Percentiles rank a stretch among this genome's conserved stretches.
These are phyloP conservation scores for Andinoacara biseriatus DNA, from an alignment of 2,113 vertebrate genomes.

Conservation along the genomic window DNA sequence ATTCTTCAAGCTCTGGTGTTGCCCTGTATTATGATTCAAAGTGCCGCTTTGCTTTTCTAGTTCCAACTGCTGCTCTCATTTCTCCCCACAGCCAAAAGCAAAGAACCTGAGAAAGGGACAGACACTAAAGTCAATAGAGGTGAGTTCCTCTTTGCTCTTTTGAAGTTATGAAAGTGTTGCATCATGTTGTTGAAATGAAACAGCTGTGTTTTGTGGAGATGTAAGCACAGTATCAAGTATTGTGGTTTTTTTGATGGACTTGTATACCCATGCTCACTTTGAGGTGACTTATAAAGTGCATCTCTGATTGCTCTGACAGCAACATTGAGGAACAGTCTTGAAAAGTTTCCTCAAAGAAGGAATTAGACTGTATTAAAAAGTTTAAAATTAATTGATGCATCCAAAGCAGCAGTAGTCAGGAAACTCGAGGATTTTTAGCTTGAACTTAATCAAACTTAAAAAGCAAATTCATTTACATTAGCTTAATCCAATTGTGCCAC, in stretches of 20 bases:
- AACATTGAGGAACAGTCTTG: background rate
- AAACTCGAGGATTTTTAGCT: background rate
- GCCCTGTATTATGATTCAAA: constrained; percentile 17
- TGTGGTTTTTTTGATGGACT: background rate
- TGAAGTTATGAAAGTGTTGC: constrained; percentile 5
- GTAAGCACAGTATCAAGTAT: background rate
- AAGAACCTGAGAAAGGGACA: constrained; percentile 88
- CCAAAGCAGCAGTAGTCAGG: background rate
- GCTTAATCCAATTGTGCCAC: background rate
- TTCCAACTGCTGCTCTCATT: constrained; percentile 42
- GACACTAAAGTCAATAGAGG: constrained; percentile 88
- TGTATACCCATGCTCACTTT: background rate
- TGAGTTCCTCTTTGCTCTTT: constrained; percentile 72
- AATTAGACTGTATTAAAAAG: constrained; percentile 1
- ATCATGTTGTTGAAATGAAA: background rate
- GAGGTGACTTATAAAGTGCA: background rate
- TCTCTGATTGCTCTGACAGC: background rate
- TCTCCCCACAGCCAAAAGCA: constrained; percentile 89
- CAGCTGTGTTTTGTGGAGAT: background rate
- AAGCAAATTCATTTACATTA: background rate
- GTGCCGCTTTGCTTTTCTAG: background rate
- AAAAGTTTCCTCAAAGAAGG: background rate
- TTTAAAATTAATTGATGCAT: background rate
- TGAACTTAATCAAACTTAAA: background rate
- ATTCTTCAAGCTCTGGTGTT: background rate